Conservation (phyloP, 2,888 invertebrate genomes). For the Spisula solida region DNA sequence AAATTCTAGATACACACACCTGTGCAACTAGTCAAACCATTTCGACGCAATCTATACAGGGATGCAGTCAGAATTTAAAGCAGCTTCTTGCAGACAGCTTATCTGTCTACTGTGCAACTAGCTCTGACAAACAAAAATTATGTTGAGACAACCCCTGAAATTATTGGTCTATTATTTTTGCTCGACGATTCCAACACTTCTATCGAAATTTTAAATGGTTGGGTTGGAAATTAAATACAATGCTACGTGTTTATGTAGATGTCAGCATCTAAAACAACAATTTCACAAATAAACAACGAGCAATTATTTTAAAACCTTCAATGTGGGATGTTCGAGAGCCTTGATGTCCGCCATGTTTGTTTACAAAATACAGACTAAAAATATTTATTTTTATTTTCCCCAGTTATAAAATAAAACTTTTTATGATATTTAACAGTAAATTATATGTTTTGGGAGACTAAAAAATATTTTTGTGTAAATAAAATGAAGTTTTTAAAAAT, state of each 20-base stretch:
- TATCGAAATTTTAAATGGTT: background rate
- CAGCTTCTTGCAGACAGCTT: no score
- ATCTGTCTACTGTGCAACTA: no score
- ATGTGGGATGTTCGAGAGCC: constrained; percentile 97
- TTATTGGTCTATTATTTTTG: background rate
- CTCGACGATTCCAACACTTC: background rate
- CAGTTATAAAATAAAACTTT: background rate
- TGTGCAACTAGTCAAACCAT: no score
- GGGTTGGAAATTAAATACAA: background rate
- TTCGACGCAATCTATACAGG: no score
- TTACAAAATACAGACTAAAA: constrained; percentile 5
- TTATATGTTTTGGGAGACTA: background rate
- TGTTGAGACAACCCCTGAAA: constrained; percentile 51
- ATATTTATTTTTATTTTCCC: background rate
- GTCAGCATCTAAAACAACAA: background rate
- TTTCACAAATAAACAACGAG: background rate
- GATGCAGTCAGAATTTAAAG: no score
- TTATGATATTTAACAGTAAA: background rate
- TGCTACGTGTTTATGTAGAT: background rate
- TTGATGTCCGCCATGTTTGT: constrained; percentile 95
- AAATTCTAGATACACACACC: no score
- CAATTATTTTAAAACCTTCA: constrained; percentile 92
- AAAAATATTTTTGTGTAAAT: background rate
- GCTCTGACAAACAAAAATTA: constrained; percentile 15
- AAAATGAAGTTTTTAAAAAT: background rate